A percentile compares a stretch with the other conserved stretches of the same genome.
These are phyloP conservation scores for Diplogasteroides magnus DNA, from an alignment of 1,140 invertebrate genomes.

Conservation along the genomic window DNA sequence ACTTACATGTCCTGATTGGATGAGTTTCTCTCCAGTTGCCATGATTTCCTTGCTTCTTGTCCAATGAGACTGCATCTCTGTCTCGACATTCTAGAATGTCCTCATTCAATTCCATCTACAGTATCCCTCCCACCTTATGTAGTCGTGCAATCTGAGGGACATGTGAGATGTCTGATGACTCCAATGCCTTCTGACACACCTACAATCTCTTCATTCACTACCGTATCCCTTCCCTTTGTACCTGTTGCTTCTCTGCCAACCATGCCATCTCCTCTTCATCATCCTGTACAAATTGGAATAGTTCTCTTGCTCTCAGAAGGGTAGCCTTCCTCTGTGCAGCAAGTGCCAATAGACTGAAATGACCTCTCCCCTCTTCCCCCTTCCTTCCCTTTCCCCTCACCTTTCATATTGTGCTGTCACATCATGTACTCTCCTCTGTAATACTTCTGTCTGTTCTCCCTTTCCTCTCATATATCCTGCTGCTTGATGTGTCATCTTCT, in stretches of 20 bases:
- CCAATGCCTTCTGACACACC: conserved; percentile 80
- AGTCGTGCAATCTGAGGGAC: conserved; percentile 85
- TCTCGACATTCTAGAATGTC: conserved; percentile 66
- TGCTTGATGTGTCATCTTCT: conserved; percentile 62
- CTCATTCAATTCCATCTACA: not conserved
- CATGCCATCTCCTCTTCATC: conserved; percentile 88
- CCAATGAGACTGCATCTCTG: conserved; percentile 80
- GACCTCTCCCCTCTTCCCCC: not conserved
- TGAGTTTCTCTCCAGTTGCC: conserved; percentile 69
- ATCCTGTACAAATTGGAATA: conserved; percentile 87
- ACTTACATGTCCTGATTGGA: conserved; percentile 64
- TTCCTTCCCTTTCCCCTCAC: conserved; percentile 2
- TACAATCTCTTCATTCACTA: too few species aligned
- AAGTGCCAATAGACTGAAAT: conserved; percentile 64
- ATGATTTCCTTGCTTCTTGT: conserved; percentile 73
- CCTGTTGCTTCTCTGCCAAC: conserved; percentile 80
- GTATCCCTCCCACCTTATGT: conserved; percentile 69
- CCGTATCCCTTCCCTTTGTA: too few species aligned
- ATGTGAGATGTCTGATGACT: conserved; percentile 82
- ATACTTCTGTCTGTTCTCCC: conserved; percentile 56
- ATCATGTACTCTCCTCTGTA: conserved; percentile 41
- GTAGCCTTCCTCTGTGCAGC: conserved; percentile 72
- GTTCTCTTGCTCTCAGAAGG: conserved; percentile 82
- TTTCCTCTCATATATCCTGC: conserved; percentile 55
- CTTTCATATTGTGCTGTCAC: conserved; percentile 28